A percentile compares a stretch with the other conserved stretches of the same genome.
phyloP scores from a whole-genome alignment of 1,140 invertebrate genomes.

The Drosophila miranda region DNA sequence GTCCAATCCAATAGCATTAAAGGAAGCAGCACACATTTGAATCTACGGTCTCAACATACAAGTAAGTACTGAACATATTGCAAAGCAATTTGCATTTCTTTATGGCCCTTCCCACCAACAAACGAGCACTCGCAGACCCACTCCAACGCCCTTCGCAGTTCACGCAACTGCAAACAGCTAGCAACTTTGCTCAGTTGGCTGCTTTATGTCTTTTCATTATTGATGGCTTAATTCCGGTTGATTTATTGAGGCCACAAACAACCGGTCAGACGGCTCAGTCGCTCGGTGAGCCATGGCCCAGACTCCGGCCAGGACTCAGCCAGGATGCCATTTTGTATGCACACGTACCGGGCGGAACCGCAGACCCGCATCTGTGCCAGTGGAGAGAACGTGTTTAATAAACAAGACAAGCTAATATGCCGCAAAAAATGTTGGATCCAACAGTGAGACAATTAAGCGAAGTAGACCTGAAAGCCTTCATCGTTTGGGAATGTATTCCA shows the following conservation, averaged over 20 bases:
- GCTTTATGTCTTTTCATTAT: slow-evolving; percentile 78
- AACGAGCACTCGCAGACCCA: not conserved
- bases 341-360: slow-evolving; percentile 47
- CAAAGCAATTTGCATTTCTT: slow-evolving; percentile 54
- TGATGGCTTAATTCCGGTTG: slow-evolving; percentile 78
- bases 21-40: too few species aligned
- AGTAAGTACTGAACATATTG: slow-evolving; percentile 10
- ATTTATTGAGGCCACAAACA: slow-evolving; percentile 80
- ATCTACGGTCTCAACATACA: not conserved
- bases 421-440: slow-evolving; percentile 47
- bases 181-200: slow-evolving; percentile 57
- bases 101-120: slow-evolving; percentile 29
- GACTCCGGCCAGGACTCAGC: slow-evolving; percentile 23
- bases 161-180: slow-evolving; percentile 38
- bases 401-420: slow-evolving; percentile 71
- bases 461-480: not conserved
- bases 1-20: not conserved
- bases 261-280: slow-evolving; percentile 40
- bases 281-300: slow-evolving; percentile 29
- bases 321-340: slow-evolving; percentile 62
- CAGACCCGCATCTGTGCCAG: slow-evolving; percentile 6
- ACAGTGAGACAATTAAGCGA: slow-evolving; percentile 10
- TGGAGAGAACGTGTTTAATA: slow-evolving; percentile 66
- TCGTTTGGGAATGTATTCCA: slow-evolving; percentile 11
- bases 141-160: slow-evolving; percentile 8